phyloP scores from a whole-genome alignment of 2,888 invertebrate species.

The Busseola fusca region DNA sequence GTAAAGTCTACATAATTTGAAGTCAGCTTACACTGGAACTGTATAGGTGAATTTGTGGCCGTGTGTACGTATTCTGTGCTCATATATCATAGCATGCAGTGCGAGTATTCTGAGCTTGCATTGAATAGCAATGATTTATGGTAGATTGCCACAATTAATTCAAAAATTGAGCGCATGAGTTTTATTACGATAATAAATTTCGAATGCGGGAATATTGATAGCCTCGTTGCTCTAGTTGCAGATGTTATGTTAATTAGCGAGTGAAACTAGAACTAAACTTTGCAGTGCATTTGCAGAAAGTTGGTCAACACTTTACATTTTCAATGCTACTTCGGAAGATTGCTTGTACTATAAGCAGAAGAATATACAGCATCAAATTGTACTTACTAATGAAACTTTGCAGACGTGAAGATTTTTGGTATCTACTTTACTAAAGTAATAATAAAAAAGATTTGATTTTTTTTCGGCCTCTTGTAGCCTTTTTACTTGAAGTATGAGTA shows the following conservation, averaged over 20 bases:
- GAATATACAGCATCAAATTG: neutral
- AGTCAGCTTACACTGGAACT: conserved; percentile 6
- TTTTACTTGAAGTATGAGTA: too few species aligned
- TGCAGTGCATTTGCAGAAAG: neutral
- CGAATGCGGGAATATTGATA: conserved; percentile 33
- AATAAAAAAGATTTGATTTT: neutral
- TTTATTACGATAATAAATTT: conserved; percentile 48
- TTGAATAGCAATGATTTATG: conserved; percentile 55
- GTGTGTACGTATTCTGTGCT: conserved; percentile 30
- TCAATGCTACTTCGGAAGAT: neutral
- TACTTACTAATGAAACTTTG: neutral
- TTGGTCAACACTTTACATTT: neutral
- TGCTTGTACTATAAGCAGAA: neutral
- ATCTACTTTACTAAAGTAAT: neutral
- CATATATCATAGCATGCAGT: conserved; percentile 55
- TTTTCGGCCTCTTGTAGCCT: neutral
- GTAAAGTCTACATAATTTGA: too few species aligned
- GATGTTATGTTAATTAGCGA: conserved; percentile 10
- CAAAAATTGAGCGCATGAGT: conserved; percentile 48
- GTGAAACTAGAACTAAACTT: neutral
- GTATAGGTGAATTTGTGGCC: neutral
- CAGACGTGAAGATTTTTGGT: neutral
- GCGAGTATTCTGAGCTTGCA: conserved; percentile 53
- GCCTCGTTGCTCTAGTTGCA: conserved; percentile 10
- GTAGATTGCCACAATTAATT: conserved; percentile 51